Base-by-base conservation (phyloP, 2,888 invertebrate species). In the Polydrusus pterygomalis region DNA sequence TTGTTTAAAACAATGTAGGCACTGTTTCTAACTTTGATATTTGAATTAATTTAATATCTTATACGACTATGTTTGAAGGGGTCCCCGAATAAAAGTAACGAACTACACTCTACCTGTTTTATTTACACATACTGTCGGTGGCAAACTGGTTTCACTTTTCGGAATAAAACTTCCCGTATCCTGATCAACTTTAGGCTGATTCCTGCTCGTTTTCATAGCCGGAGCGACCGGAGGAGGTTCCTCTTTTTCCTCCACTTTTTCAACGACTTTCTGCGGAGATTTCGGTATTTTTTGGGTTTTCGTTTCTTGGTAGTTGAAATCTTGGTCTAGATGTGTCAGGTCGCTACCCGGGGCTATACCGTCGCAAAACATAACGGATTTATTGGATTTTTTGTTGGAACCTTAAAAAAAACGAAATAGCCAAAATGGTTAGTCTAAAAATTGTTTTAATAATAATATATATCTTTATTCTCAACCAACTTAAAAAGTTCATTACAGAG, bases 261-360 rank as follows among this genome's bases (percentile, higher is more conserved):
- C 64, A 10, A 34, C 43, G 10, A 40, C 54, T 40, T 54, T 67
- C 13, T 13, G 64, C 2, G 49, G 34, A 0, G 64, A 51, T 40
- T 58, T 65, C 1, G 49, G 49, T 5, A 45, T 18, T 25, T 58
- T 65, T 65, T 49, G 65, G 0, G 25, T 51, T 51, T 51, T 62
- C 13, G 51, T 51, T 1, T 60, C 70, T 30, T 82, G 84, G 62
- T 87, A 87, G 76, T 86, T 85, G 79, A 87, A 91, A 84, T 90
- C 90, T 83, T 90, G 92, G 85, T 95, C 94, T 79, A 94, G 89
- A 86, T 94, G 94, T 74, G 95, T 94, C 83, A 96, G 89, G 88
- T 96, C 96, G 84, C 95, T 95, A 78, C 96, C 95, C 45, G 96
- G 96, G 74, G 95, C 90, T 84, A 96, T 95, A 79, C 96, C 96